These are phyloP conservation scores for Drosophila suzukii DNA, from an alignment of 1,140 invertebrate genomes.

Conservation along the genomic window DNA sequence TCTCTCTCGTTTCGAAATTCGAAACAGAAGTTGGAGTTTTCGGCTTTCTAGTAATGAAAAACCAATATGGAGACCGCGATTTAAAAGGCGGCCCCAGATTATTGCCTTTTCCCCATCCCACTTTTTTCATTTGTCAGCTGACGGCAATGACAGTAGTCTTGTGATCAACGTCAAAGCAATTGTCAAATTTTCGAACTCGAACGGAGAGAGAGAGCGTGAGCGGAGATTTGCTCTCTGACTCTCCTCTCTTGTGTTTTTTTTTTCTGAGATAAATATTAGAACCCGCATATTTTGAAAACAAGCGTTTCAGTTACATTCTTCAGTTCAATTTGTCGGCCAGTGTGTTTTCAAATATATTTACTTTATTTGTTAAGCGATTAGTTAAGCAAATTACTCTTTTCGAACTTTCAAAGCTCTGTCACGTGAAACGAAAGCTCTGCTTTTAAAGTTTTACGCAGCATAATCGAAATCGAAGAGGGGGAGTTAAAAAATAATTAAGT, in stretches of 20 bases:
- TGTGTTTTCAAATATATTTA: background rate
- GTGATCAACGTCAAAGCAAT: constrained; percentile 77
- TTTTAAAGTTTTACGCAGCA: constrained; percentile 55
- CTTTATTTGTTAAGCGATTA: constrained; percentile 30
- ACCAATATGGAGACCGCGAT: constrained; percentile 63
- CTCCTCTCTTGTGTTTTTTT: constrained; percentile 10
- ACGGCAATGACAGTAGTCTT: constrained; percentile 74
- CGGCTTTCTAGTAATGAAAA: constrained; percentile 18
- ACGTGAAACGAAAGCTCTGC: constrained; percentile 77
- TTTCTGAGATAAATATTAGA: constrained; percentile 26
- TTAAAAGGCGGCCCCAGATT: constrained; percentile 5
- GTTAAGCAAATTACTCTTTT: constrained; percentile 37
- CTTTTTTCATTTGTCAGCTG: constrained; percentile 74
- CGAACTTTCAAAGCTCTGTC: constrained; percentile 78
- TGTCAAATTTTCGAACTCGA: constrained; percentile 79
- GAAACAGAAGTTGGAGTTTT: constrained; percentile 13
- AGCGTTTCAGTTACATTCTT: background rate
- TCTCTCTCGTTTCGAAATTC: constrained; percentile 5
- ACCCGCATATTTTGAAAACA: constrained; percentile 25
- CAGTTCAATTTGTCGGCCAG: constrained; percentile 1
- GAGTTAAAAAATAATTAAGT: constrained; percentile 25
- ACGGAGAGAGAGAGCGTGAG: constrained; percentile 33
- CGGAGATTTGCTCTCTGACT: constrained; percentile 18
- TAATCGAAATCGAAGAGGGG: constrained; percentile 18
- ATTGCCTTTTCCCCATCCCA: constrained; percentile 21